A percentile compares a stretch with the other conserved stretches of the same genome.
Evolutionary conservation across 2,888 invertebrate species (phyloP).

Genomic region (Nomada ruficornis): DNA sequence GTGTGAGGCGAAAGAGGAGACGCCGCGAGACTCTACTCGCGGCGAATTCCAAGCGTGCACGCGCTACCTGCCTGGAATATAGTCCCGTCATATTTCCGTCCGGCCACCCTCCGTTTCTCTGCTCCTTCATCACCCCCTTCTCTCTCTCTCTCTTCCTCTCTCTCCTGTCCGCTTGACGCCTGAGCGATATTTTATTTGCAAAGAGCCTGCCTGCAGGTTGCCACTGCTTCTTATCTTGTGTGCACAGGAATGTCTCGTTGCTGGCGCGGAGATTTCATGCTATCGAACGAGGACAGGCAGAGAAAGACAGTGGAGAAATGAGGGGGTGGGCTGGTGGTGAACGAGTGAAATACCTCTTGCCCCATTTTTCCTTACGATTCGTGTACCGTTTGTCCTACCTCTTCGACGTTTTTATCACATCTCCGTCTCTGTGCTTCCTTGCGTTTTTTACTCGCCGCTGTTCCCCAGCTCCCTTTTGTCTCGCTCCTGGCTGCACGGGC

Average conservation of each 20-base stretch:
- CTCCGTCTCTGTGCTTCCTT: not conserved
- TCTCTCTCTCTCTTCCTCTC: constrained; percentile 10
- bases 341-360: constrained; percentile 9
- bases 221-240: constrained; percentile 76
- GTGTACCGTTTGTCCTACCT: constrained; percentile 3
- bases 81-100: constrained; percentile 72
- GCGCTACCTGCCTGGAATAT: constrained; percentile 75
- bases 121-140: constrained; percentile 17
- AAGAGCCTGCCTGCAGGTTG: constrained; percentile 70
- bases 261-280: constrained; percentile 59
- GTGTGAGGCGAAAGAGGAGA: not conserved
- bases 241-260: constrained; percentile 76
- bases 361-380: constrained; percentile 42
- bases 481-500: not conserved
- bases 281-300: constrained; percentile 25
- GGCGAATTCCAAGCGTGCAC: constrained; percentile 72
- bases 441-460: not conserved
- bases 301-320: not conserved
- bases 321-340: not conserved
- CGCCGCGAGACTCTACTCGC: constrained; percentile 61
- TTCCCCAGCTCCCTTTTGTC: not conserved
- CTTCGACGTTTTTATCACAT: constrained; percentile 1
- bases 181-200: constrained; percentile 79
- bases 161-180: constrained; percentile 55
- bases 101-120: constrained; percentile 36